Conservation (phyloP, 30 jellyfish, hydroid and myxozoan species). For the Morbakka virulenta region DNA sequence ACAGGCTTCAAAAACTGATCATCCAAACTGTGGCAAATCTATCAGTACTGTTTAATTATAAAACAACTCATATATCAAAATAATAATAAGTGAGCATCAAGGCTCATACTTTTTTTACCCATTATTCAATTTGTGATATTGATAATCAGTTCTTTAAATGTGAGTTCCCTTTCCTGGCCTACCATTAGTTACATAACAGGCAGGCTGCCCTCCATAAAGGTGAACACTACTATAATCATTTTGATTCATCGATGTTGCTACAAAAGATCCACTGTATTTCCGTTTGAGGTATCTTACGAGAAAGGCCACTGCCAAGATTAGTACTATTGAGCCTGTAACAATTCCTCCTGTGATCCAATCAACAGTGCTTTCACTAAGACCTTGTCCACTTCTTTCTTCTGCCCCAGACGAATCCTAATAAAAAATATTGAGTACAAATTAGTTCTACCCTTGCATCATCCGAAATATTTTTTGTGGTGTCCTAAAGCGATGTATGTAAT, state of each 20-base stretch:
- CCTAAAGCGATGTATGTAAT: no score
- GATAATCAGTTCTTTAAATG: no score
- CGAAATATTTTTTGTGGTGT: no score
- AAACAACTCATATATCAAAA: no score
- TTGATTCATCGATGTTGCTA: neutral
- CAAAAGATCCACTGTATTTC: neutral
- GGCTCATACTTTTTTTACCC: no score
- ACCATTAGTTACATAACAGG: neutral
- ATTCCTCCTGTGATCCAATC: neutral
- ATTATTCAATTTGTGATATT: no score
- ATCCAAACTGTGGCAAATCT: no score
- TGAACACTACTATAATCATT: neutral
- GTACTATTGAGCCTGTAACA: neutral
- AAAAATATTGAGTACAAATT: neutral
- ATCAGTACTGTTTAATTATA: no score
- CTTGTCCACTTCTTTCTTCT: neutral
- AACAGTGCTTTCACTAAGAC: neutral
- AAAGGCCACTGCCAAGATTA: neutral
- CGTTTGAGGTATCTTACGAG: neutral
- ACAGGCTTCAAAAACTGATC: no score
- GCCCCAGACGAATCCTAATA: neutral
- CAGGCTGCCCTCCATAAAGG: neutral
- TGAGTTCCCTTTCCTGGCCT: neutral
- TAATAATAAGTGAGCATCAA: no score
- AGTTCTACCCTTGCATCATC: no score